Percentiles rank a stretch among this genome's conserved stretches.
These are phyloP conservation scores for Narcine bancroftii DNA, from an alignment of 2,113 vertebrate species.

Conservation along the genomic window DNA sequence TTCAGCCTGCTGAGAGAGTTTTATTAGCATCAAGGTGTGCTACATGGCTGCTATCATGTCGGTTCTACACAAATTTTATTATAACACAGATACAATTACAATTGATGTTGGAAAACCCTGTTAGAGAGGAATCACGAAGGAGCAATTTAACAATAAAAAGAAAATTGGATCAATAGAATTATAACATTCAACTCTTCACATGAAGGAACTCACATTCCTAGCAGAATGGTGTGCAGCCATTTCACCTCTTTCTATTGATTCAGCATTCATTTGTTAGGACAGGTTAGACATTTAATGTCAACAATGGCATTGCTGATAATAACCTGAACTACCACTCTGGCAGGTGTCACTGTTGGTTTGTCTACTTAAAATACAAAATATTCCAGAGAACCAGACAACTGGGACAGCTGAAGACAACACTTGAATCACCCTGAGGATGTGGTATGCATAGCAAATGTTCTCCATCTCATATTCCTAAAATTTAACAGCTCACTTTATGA, in stretches of 20 bases:
- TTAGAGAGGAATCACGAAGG: neutral
- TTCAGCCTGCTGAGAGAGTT: too few species aligned
- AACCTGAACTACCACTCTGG: neutral
- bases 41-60: too few species aligned
- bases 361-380: neutral
- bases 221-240: neutral
- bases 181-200: neutral
- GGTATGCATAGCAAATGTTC: neutral
- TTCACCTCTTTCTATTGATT: neutral
- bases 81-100: neutral
- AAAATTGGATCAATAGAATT: neutral
- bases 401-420: neutral
- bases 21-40: neutral
- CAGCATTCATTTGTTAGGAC: neutral
- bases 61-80: neutral
- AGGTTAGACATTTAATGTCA: neutral
- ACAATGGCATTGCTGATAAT: neutral
- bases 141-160: neutral
- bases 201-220: too few species aligned
- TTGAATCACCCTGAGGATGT: neutral
- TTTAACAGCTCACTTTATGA: neutral
- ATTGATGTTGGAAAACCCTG: too few species aligned
- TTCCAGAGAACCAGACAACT: neutral
- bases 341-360: neutral
- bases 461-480: neutral